These are phyloP conservation scores for Sarcophaga carnaria DNA, from an alignment of 2,888 invertebrate genomes.

Conservation along the genomic window DNA sequence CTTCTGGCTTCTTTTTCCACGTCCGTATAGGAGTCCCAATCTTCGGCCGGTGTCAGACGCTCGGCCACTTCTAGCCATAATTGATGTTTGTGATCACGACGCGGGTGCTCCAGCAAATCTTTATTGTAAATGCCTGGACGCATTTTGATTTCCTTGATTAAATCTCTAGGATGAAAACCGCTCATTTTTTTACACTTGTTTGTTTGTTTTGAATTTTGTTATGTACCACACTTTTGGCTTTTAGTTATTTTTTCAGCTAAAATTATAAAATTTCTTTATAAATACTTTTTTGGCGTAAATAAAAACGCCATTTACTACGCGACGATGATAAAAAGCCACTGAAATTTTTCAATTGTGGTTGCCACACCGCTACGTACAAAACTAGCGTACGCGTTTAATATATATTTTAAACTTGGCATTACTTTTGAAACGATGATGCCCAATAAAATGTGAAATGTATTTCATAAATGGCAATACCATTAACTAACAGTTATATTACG, in stretches of 20 bases:
- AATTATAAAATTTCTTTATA: slow-evolving; percentile 26
- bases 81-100: slow-evolving; percentile 55
- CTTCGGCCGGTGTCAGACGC: slow-evolving; percentile 58
- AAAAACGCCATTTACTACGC: slow-evolving; percentile 57
- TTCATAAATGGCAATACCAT: neutral
- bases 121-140: slow-evolving; percentile 57
- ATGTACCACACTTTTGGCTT: slow-evolving; percentile 45
- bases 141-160: slow-evolving; percentile 60
- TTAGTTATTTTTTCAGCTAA: slow-evolving; percentile 55
- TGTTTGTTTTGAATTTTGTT: slow-evolving; percentile 43
- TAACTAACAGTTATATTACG: neutral
- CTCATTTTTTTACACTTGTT: slow-evolving; percentile 52
- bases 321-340: neutral
- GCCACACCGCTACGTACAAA: neutral
- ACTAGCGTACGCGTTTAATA: neutral
- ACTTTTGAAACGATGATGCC: neutral
- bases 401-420: neutral
- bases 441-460: neutral
- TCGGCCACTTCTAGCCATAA: slow-evolving; percentile 65
- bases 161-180: slow-evolving; percentile 63
- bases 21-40: slow-evolving; percentile 60
- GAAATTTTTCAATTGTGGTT: neutral
- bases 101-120: slow-evolving; percentile 52
- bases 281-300: slow-evolving; percentile 49
- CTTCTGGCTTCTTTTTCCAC: slow-evolving; percentile 63